Percentiles rank a stretch among this genome's conserved stretches.
These are phyloP conservation scores for Oncorhynchus nerka DNA, from an alignment of 2,113 vertebrate genomes.

Conservation along the genomic window DNA sequence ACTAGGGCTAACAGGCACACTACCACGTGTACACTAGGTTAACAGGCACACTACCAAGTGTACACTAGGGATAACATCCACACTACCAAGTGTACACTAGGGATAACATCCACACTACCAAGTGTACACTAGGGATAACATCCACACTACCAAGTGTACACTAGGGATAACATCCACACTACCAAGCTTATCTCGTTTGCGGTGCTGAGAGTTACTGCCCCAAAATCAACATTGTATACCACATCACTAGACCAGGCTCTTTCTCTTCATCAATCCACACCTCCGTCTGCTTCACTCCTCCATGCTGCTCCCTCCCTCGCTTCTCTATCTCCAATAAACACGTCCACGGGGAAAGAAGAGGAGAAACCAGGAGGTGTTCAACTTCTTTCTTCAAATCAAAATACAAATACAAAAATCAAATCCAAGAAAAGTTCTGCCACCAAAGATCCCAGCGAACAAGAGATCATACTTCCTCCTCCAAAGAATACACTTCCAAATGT, in stretches of 20 bases:
- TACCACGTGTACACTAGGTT: too few relatives aligned
- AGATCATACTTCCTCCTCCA: not conserved
- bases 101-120: too few relatives aligned
- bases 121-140: too few relatives aligned
- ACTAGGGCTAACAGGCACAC: too few relatives aligned
- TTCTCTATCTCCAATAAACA: conserved; percentile 20
- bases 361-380: conserved; percentile 16
- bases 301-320: conserved; percentile 43
- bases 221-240: too few relatives aligned
- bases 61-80: too few relatives aligned
- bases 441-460: not conserved
- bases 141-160: too few relatives aligned
- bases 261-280: not conserved
- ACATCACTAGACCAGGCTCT: not conserved
- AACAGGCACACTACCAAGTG: too few relatives aligned
- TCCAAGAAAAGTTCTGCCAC: not conserved
- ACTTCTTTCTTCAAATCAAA: conserved; percentile 17
- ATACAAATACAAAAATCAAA: not conserved
- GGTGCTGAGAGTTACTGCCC: too few relatives aligned
- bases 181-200: too few relatives aligned
- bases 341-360: not conserved
- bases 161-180: too few relatives aligned
- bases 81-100: too few relatives aligned
- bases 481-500: not conserved
- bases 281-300: not conserved